Base-by-base conservation (phyloP, 30 jellyfish, hydroid and myxozoan genomes). In the Rhopilema esculentum region DNA sequence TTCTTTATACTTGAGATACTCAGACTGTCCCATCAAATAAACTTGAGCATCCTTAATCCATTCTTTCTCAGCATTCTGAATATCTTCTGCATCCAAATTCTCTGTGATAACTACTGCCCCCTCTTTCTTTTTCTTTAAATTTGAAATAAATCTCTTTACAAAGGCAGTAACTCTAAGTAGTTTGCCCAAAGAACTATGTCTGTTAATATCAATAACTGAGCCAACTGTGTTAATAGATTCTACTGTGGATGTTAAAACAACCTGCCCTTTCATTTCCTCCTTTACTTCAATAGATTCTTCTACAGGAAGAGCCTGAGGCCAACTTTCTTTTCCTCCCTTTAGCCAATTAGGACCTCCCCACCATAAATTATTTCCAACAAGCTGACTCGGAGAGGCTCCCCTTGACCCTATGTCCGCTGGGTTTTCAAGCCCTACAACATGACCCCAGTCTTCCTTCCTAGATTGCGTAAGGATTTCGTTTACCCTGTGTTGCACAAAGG, bases 401-500 rank as follows among this genome's bases (percentile, higher is more conserved):
- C 93, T 51, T 19, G 93, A 84, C 22, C 87, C 93, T 30, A 84
- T 51, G 69, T 71, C 93, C 17, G 87, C 93, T 30, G 93, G 93
- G 87, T 84, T 73, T 32, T 72, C 87, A 27, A 50, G 27, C 28
- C 93, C 93, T 24, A 69, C 68, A 20, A 72, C 87, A 61, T 73
- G 93, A n/a, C 88, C 86, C 93, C 86, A 84, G 48, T 86, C 78
- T 30, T 79, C 85, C 73, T 87, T 77, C 63, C 27, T 76, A 21
- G 89, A 33, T 18, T 48, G 21, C 48, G 67, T n/a, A 79, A 84
- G 30, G 72, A 72, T 84, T 51, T 84, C 88, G 50, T 76, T 76
- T 49, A 87, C 86, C 28, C 91, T 63, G 32, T 79, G 90, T 77
- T 76, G 85, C 20, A 87, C 95, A 72, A 71, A 84, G 49, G 53